phyloP scores from a whole-genome alignment of 2,888 invertebrate genomes.

The Brachycybe producta region DNA sequence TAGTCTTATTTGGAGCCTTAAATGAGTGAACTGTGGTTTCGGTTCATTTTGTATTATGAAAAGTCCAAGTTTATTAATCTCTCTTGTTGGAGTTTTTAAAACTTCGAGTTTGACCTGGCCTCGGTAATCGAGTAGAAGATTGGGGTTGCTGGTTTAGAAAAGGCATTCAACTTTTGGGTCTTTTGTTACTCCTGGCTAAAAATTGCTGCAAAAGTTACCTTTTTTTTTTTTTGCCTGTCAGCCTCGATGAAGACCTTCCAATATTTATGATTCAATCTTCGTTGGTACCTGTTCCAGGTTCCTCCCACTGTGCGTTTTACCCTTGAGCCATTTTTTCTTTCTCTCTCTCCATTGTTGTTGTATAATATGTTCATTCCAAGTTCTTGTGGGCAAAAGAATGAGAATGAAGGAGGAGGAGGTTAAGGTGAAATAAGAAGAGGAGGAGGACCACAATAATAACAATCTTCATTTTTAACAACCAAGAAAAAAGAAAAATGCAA shows the following conservation, averaged over 20 bases:
- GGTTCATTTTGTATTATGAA: too few species aligned
- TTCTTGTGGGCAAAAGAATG: too few species aligned
- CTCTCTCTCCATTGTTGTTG: too few species aligned
- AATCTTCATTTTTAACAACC: too few species aligned
- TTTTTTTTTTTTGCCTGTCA: constrained; percentile 7
- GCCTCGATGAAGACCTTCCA: constrained; percentile 16
- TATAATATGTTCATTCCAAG: too few species aligned
- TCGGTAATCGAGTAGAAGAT: too few species aligned
- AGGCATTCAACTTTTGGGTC: constrained; percentile 11
- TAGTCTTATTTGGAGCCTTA: too few species aligned
- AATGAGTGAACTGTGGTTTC: too few species aligned
- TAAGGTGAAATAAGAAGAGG: background rate
- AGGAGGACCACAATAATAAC: background rate
- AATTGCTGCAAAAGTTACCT: background rate
- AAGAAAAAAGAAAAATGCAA: background rate
- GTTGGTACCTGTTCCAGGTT: constrained; percentile 10
- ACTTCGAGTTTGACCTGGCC: too few species aligned
- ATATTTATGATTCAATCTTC: constrained; percentile 18
- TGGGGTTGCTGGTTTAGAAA: constrained; percentile 10
- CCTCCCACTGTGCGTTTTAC: constrained; percentile 11
- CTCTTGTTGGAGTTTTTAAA: too few species aligned
- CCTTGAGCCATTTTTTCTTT: constrained; percentile 8
- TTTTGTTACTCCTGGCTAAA: constrained; percentile 4
- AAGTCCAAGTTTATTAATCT: too few species aligned
- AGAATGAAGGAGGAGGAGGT: too few species aligned